phyloP scores from a whole-genome alignment of 2,797 vertebrate species.

The Peromyscus attwateri region DNA sequence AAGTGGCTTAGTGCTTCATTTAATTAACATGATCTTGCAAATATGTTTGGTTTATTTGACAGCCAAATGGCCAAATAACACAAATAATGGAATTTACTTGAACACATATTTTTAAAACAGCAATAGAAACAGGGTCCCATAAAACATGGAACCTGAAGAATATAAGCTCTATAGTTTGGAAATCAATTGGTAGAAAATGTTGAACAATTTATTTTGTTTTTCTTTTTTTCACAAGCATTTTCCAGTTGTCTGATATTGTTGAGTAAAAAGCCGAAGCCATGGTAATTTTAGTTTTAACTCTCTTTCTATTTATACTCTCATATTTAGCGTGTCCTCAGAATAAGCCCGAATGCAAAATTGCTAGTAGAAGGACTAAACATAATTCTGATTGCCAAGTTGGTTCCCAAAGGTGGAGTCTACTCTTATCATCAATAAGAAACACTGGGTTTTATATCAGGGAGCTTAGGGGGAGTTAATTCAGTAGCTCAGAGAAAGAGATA shows the following conservation, averaged over 20 bases:
- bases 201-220: neutral
- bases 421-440: conserved; percentile 1
- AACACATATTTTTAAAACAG: conserved; percentile 15
- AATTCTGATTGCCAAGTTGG: neutral
- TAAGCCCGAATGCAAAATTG: neutral
- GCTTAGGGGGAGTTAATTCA: neutral
- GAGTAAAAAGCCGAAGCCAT: neutral
- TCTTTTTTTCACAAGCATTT: neutral
- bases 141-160: neutral
- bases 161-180: neutral
- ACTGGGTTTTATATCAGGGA: neutral
- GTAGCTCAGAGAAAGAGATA: neutral
- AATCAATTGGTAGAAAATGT: neutral
- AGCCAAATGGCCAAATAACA: neutral
- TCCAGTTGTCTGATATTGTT: neutral
- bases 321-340: neutral
- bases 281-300: neutral
- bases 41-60: conserved; percentile 13
- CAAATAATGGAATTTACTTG: neutral
- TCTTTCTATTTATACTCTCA: conserved; percentile 11
- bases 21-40: conserved; percentile 62
- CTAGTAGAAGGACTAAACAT: neutral
- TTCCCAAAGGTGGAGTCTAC: neutral
- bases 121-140: neutral
- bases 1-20: neutral